Percentiles rank a stretch among this genome's conserved stretches.
These are phyloP conservation scores for Moxostoma hubbsi DNA, from an alignment of 2,797 vertebrate genomes.

Conservation along the genomic window DNA sequence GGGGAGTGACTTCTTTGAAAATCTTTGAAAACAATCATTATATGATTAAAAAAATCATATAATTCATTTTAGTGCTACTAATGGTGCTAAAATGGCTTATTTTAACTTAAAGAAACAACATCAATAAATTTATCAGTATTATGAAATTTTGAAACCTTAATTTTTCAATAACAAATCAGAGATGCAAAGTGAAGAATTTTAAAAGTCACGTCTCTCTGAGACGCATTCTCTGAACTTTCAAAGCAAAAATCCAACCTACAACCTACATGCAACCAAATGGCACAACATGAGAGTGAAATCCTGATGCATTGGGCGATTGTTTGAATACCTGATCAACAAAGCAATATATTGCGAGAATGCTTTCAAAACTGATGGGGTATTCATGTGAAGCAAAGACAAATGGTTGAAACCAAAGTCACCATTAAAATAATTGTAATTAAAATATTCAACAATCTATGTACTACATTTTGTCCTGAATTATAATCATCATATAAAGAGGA, in stretches of 20 bases:
- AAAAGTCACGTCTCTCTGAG: neutral
- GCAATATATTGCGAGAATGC: neutral
- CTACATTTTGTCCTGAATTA: constrained; percentile 12
- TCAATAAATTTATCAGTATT: constrained; percentile 2
- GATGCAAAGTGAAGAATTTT: neutral
- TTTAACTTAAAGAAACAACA: neutral
- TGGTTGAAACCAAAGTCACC: constrained; percentile 16
- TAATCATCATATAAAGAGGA: constrained; percentile 28
- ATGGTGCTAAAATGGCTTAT: too few relatives aligned
- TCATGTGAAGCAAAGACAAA: constrained; percentile 35
- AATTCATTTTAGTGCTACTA: too few relatives aligned
- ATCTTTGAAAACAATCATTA: too few relatives aligned
- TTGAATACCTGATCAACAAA: neutral
- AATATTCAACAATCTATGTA: constrained; percentile 31
- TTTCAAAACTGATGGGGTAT: constrained; percentile 17
- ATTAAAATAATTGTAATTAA: constrained; percentile 40
- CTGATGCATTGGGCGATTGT: neutral
- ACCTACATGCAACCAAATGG: too few relatives aligned
- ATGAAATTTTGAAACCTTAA: too few relatives aligned
- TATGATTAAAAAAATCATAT: too few relatives aligned
- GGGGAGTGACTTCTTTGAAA: too few relatives aligned
- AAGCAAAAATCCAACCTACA: too few relatives aligned
- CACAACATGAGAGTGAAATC: neutral
- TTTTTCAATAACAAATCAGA: too few relatives aligned
- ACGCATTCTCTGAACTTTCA: too few relatives aligned